A percentile compares a stretch with the other conserved stretches of the same genome.
Conservation (phyloP, 2,113 vertebrate genomes). For the Engystomops pustulosus region DNA sequence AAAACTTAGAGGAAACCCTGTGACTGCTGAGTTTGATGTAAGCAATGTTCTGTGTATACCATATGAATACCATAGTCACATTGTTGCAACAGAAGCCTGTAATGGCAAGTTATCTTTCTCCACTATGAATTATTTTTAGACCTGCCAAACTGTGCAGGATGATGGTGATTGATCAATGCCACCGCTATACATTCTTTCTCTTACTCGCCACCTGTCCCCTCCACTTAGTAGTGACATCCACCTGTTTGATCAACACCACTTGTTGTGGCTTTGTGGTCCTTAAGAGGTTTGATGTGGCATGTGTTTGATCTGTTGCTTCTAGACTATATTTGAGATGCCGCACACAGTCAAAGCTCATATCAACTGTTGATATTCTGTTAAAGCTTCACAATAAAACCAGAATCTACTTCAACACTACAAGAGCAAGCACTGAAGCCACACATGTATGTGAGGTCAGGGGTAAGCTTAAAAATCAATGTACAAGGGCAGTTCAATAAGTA, state of each 20-base stretch:
- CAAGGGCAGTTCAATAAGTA: no score
- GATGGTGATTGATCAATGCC: background rate
- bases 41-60: background rate
- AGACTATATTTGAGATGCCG: background rate
- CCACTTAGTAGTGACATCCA: slow-evolving; percentile 16
- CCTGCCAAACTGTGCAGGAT: background rate
- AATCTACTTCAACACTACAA: background rate
- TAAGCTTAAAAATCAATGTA: no score
- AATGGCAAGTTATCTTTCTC: background rate
- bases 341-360: background rate
- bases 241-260: slow-evolving; percentile 20
- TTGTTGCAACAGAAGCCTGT: background rate
- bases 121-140: slow-evolving; percentile 11
- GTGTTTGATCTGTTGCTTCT: slow-evolving; percentile 17
- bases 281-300: background rate
- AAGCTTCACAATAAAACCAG: no score
- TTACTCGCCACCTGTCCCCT: slow-evolving; percentile 29
- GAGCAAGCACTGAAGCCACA: no score
- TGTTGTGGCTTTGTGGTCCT: slow-evolving; percentile 30
- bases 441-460: no score
- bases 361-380: no score
- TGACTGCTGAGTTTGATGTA: no score
- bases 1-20: no score
- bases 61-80: background rate
- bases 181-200: background rate